phyloP scores from a whole-genome alignment of 37 sponge, comb jelly and placozoan species.

The Aphrocallistes beatrix region DNA sequence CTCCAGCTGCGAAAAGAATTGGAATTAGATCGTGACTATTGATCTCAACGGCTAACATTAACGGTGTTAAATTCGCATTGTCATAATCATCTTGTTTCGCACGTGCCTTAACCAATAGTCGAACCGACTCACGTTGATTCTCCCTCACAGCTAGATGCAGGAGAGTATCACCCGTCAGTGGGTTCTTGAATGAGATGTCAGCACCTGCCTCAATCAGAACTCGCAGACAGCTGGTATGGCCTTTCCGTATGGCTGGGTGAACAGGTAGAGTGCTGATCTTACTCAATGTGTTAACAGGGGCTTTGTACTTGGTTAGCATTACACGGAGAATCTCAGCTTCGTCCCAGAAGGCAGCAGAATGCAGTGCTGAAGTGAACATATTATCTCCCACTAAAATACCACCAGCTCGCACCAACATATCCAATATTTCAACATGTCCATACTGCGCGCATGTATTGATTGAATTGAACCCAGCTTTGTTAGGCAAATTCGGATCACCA shows the following conservation, averaged over 20 bases:
- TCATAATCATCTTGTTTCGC: neutral
- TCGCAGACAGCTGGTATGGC: neutral
- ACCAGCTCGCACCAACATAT: neutral
- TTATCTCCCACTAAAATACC: neutral
- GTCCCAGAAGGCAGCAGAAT: constrained; percentile 18
- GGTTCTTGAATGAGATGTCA: neutral
- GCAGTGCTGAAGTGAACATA: constrained; percentile 10
- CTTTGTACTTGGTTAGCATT: neutral
- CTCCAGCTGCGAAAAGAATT: neutral
- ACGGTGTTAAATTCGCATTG: neutral
- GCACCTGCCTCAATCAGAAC: neutral
- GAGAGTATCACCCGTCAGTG: neutral
- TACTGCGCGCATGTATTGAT: neutral
- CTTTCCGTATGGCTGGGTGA: constrained; percentile 1
- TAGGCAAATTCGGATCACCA: neutral
- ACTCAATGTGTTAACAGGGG: neutral
- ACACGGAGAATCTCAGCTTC: constrained; percentile 6
- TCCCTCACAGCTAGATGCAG: constrained; percentile 14
- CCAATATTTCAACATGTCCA: neutral
- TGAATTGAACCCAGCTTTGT: neutral
- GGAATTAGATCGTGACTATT: neutral
- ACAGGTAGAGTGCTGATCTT: neutral
- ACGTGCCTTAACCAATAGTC: neutral
- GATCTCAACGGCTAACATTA: neutral
- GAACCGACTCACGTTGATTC: neutral